phyloP scores from a whole-genome alignment of 2,888 invertebrate genomes.

The Heliconius sara region DNA sequence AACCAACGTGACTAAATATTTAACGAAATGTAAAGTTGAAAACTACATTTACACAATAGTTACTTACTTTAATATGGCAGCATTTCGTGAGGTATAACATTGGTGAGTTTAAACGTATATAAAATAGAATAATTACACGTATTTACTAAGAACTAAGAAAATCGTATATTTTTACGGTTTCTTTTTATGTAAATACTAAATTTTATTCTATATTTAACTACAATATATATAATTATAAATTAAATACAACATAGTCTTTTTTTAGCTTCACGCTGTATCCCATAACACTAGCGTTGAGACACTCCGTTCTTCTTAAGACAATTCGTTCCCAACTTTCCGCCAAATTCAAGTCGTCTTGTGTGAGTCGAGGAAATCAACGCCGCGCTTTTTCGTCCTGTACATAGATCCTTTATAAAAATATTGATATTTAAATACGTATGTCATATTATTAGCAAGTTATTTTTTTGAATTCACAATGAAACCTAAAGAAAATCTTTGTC shows the following conservation, averaged over 20 bases:
- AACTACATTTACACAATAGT: conserved; percentile 9
- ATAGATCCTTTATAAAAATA: too few relatives aligned
- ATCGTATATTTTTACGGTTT: neutral
- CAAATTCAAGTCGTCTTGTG: neutral
- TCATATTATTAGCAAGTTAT: too few relatives aligned
- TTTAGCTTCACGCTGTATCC: neutral
- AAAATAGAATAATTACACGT: neutral
- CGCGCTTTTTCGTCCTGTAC: neutral
- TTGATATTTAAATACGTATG: too few relatives aligned
- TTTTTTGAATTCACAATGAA: too few relatives aligned
- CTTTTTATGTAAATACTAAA: neutral
- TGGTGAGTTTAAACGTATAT: neutral
- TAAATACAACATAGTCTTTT: too few relatives aligned
- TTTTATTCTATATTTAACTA: too few relatives aligned
- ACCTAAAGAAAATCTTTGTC: neutral
- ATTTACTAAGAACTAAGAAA: neutral
- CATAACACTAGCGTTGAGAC: neutral
- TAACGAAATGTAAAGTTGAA: conserved; percentile 5
- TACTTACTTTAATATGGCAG: conserved; percentile 6
- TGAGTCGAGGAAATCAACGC: neutral
- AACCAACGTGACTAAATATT: conserved; percentile 23
- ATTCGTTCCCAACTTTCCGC: neutral
- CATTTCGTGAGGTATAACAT: neutral
- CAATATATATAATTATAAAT: too few relatives aligned
- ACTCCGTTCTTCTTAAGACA: neutral